These are phyloP conservation scores for Rissa tridactyla DNA, from an alignment of 2,113 vertebrate genomes.

Conservation along the genomic window DNA sequence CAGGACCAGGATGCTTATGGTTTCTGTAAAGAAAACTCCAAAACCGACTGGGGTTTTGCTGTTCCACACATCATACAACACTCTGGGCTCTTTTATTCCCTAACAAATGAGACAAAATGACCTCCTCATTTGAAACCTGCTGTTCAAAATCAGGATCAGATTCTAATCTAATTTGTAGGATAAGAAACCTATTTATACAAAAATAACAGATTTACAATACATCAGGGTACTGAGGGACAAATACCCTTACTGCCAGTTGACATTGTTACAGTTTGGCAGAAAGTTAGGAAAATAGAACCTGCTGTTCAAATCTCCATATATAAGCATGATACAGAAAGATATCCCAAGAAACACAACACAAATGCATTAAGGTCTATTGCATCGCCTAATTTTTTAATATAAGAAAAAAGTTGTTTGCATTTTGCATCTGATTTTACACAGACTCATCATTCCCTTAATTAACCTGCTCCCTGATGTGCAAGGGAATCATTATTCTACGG, in stretches of 20 bases:
- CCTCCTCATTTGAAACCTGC: not conserved
- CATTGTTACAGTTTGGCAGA: not conserved
- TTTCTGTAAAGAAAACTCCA: not conserved
- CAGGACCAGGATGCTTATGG: not conserved
- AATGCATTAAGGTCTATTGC: not conserved
- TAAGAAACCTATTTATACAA: not conserved
- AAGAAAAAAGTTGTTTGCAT: not conserved
- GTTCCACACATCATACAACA: not conserved
- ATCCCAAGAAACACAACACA: not conserved
- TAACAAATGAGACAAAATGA: not conserved
- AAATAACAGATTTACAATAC: not conserved
- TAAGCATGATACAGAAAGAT: not conserved
- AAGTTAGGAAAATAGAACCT: not conserved
- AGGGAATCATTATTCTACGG: not conserved
- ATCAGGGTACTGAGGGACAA: not conserved
- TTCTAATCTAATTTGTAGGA: not conserved
- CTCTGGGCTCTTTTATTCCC: not conserved
- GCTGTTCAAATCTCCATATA: not conserved
- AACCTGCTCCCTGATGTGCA: not conserved
- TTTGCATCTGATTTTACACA: not conserved
- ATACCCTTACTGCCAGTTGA: not conserved
- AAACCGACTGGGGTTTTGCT: not conserved
- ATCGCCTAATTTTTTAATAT: not conserved
- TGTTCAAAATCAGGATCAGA: not conserved
- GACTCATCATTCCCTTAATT: not conserved